Percentiles rank a stretch among this genome's conserved stretches.
Conservation (phyloP, 1,140 invertebrate species). For the Dinoponera quadriceps region DNA sequence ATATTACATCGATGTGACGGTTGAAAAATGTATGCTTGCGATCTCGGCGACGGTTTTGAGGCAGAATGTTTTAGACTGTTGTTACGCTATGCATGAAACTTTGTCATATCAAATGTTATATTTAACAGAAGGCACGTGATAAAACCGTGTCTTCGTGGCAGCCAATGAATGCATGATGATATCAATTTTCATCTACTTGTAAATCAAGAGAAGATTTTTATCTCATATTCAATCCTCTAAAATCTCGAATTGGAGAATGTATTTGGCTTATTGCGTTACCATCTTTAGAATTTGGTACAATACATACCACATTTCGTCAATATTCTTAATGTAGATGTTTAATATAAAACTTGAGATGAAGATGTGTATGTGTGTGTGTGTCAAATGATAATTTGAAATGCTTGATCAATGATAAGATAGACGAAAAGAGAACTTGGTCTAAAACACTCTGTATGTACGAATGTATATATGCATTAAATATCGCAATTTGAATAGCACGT, state of each 20-base stretch:
- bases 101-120: conserved; percentile 31
- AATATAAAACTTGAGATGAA: conserved; percentile 29
- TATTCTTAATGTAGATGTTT: no score
- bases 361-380: neutral
- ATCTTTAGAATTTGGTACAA: neutral
- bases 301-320: conserved; percentile 18
- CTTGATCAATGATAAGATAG: neutral
- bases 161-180: conserved; percentile 16
- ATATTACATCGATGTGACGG: conserved; percentile 77
- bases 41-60: conserved; percentile 58
- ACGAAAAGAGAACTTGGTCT: conserved; percentile 59
- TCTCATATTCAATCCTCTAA: conserved; percentile 12
- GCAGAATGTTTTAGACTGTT: conserved; percentile 73
- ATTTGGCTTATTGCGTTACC: conserved; percentile 25
- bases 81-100: neutral
- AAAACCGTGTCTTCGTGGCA: conserved; percentile 22
- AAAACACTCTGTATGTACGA: conserved; percentile 80
- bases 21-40: conserved; percentile 62
- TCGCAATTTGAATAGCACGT: conserved; percentile 74
- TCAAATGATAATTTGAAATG: neutral
- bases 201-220: conserved; percentile 10
- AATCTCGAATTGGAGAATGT: conserved; percentile 24
- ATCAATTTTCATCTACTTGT: conserved; percentile 11
- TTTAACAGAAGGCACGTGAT: conserved; percentile 28
- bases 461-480: conserved; percentile 76